Percentiles rank a stretch among this genome's conserved stretches.
Evolutionary conservation across 2,113 vertebrate genomes (phyloP).

Genomic region (Ahaetulla prasina): DNA sequence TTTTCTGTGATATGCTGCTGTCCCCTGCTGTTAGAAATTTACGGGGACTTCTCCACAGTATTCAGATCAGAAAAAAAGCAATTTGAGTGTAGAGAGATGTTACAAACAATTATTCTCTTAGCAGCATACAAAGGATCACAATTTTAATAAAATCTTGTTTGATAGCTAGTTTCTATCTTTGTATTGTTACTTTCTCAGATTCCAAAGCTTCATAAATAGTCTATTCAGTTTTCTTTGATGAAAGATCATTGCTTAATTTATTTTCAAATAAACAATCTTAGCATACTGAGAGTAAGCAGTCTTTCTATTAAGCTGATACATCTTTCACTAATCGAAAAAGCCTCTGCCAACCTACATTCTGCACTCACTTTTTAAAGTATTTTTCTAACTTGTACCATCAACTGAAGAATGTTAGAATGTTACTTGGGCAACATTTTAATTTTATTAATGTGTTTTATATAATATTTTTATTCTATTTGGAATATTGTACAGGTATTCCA

Average conservation of each 20-base stretch:
- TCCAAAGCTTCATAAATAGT: background rate
- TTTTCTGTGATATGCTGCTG: conserved; percentile 37
- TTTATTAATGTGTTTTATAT: no score
- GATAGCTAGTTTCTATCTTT: background rate
- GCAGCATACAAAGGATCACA: background rate
- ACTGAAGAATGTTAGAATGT: background rate
- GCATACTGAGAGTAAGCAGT: background rate
- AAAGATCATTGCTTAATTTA: background rate
- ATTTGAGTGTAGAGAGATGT: background rate
- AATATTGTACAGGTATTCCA: background rate
- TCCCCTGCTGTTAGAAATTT: conserved; percentile 44
- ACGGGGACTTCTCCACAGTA: background rate
- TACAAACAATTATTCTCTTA: background rate
- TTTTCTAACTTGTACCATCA: background rate
- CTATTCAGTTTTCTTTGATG: background rate
- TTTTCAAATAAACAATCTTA: background rate
- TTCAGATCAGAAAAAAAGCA: background rate
- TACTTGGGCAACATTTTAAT: background rate
- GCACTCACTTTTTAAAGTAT: background rate
- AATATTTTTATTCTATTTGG: background rate
- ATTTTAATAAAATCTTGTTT: background rate
- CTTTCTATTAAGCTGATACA: background rate
- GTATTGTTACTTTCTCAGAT: background rate
- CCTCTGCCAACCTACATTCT: background rate
- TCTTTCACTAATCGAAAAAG: background rate